Base-by-base conservation (phyloP, 2,113 vertebrate genomes). In the Psilopogon haemacephalus region DNA sequence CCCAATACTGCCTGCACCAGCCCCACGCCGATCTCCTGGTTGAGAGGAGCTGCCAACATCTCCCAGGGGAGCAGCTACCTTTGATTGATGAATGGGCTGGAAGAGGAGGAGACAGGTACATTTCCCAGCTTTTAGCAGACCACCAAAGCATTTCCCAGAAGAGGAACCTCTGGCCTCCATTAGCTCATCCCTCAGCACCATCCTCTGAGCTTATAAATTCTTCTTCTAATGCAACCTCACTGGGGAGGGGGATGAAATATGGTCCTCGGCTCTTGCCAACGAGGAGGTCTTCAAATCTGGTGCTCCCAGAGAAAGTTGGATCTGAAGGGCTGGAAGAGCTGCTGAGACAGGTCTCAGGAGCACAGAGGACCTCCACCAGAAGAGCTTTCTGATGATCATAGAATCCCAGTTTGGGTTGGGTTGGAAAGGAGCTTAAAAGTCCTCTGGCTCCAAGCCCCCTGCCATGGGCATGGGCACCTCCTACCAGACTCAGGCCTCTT, bases 141-240 rank as follows among this genome's bases (percentile, higher is more conserved):
- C 94, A 95, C 94, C 88, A 56, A 85, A 86, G 84, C 80, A 78
- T 93, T 93, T 95, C 94, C 94, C 88, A 78, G 94, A 69, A 95
- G 94, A 86, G 84, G 26, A 56, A 88, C 71, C 94, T 76, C 84
- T 91, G 91, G 84, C 91, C 94, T 93, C 88, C 88, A 91, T 95
- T 85, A 95, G 80, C 91, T 95, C 94, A 95, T 95, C 91, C 50
- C 28, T 44, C 32, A 85, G 88, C 44, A 82, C 11, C 1, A 28
- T 81, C 65, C 55, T 95, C 75, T 56, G n/a, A 82, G 94, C 91
- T 86, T 95, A 82, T 91, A 95, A 95, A 93, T 93, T 93, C 69
- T 69, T 52, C 91, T 69, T 52, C 91, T 85, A 44, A 65, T 37
- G 84, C 65, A 74, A 56, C 54, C 93, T 56, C 94, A 78, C 88